phyloP scores from a whole-genome alignment of 1,140 invertebrate species.

The Mesaphorura yosii region DNA sequence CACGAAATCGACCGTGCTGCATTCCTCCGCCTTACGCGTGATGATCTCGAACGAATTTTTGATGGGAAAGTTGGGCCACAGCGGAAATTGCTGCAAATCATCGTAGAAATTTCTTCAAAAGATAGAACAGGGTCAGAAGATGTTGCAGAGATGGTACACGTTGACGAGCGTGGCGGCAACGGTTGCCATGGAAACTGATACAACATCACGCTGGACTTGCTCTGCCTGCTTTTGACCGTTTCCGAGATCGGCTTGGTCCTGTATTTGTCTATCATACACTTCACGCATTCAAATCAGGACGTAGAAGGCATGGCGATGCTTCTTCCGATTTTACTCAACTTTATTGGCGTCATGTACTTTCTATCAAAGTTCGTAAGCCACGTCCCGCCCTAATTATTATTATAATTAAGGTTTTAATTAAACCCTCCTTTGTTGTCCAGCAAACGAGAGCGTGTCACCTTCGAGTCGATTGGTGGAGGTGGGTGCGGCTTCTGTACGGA shows the following conservation, averaged over 20 bases:
- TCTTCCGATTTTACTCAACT: constrained; percentile 17
- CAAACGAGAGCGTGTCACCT: constrained; percentile 17
- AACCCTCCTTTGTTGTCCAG: too few relatives aligned
- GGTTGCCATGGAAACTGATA: background rate
- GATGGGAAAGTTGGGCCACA: too few relatives aligned
- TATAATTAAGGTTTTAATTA: too few relatives aligned
- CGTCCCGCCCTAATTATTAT: too few relatives aligned
- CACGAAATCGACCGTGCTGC: too few relatives aligned
- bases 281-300: background rate
- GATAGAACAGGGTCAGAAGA: too few relatives aligned
- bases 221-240: constrained; percentile 14
- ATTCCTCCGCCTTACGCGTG: too few relatives aligned
- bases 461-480: constrained; percentile 16
- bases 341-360: constrained; percentile 20
- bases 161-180: too few relatives aligned
- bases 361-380: constrained; percentile 14
- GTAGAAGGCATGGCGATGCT: constrained; percentile 26
- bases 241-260: constrained; percentile 24
- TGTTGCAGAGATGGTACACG: too few relatives aligned
- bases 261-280: constrained; percentile 19
- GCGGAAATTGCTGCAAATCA: too few relatives aligned
- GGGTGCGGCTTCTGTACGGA: constrained; percentile 19
- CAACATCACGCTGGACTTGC: constrained; percentile 14
- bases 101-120: too few relatives aligned
- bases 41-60: too few relatives aligned